A percentile compares a stretch with the other conserved stretches of the same genome.
Evolutionary conservation across 2,797 vertebrate genomes (phyloP).

Genomic region (Sardinella longiceps): DNA sequence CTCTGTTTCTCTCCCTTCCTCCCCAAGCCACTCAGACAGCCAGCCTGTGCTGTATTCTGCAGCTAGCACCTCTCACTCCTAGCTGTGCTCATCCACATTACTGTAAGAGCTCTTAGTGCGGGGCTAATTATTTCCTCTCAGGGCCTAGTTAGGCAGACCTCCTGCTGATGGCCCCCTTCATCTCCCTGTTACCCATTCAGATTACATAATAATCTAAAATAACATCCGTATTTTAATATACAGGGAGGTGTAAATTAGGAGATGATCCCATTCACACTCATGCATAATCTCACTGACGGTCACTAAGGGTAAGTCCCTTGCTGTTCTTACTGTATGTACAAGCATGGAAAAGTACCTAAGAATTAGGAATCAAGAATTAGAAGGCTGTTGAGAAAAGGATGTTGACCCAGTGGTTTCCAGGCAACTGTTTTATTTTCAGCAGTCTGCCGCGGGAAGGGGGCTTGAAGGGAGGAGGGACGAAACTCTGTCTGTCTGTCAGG

Average conservation of each 20-base stretch:
- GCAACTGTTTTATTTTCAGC: constrained; percentile 8
- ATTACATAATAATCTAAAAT: constrained; percentile 8
- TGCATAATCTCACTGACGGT: background rate
- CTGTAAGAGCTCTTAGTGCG: background rate
- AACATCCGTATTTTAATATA: background rate
- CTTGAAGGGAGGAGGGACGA: background rate
- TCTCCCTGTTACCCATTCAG: background rate
- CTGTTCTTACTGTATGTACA: background rate
- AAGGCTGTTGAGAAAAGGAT: constrained; percentile 2
- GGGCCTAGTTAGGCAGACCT: constrained; percentile 16
- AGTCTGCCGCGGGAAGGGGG: background rate
- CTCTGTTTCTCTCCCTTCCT: background rate
- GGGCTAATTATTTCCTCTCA: background rate
- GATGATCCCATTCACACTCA: background rate
- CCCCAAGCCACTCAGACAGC: background rate
- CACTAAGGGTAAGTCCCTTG: background rate
- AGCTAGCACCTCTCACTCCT: background rate
- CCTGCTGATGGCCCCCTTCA: background rate
- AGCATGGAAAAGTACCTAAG: background rate
- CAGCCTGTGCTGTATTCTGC: background rate
- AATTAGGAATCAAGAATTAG: background rate
- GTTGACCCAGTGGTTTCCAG: background rate
- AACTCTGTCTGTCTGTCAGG: background rate
- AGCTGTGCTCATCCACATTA: background rate
- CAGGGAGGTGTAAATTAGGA: background rate